Percentiles rank a stretch among this genome's conserved stretches.
These are phyloP conservation scores for Micrastur ruficollis DNA, from an alignment of 2,797 vertebrate genomes.

Conservation along the genomic window DNA sequence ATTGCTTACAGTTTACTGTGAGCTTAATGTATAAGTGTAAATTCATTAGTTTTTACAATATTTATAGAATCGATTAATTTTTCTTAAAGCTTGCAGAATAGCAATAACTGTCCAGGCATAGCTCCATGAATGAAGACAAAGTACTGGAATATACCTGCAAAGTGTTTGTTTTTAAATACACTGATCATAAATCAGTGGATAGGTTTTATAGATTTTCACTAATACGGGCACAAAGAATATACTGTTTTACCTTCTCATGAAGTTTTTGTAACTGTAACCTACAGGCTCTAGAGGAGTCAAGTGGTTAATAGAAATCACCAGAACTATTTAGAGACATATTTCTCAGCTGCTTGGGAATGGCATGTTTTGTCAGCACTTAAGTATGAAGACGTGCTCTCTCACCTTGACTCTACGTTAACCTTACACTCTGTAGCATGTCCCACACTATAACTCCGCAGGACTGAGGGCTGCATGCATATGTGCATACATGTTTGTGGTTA, in stretches of 20 bases:
- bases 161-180: neutral
- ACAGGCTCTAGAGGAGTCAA: rapidly evolving
- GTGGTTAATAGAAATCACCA: neutral
- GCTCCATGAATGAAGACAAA: neutral
- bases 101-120: neutral
- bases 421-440: neutral
- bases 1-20: neutral
- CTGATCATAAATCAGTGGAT: neutral
- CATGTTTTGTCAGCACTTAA: neutral
- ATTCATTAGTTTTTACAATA: neutral
- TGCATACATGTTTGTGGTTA: neutral
- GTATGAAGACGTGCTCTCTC: neutral
- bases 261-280: neutral
- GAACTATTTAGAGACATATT: neutral
- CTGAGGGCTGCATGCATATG: rapidly evolving
- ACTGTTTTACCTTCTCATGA: neutral
- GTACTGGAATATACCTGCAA: neutral
- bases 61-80: neutral
- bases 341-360: neutral
- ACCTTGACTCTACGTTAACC: neutral
- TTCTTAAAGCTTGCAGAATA: neutral
- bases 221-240: neutral
- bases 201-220: neutral
- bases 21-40: neutral
- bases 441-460: neutral